These are phyloP conservation scores for human (Homo sapiens) DNA, from an alignment of 2,113 vertebrate genomes.

Conservation along the genomic window GRCh38 chrX:91555001-91555500, in stretches of 20 bases:
- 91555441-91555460: slow-evolving; percentile 26
- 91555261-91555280: not conserved
- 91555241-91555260: not conserved
- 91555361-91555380: not conserved
- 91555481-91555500: not conserved
- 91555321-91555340: not conserved
- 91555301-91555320: not conserved
- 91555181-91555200: not conserved
- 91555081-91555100: not conserved
- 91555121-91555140: not conserved
- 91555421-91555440: not conserved
- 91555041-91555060: not conserved
- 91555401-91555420: slow-evolving; percentile 3
- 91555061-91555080: not conserved
- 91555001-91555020: not conserved
- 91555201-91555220: not conserved
- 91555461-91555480: not conserved
- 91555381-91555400: not conserved
- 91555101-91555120: not conserved
- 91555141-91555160: not conserved
- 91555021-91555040: not conserved
- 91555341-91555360: not conserved
- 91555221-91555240: not conserved
- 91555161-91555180: not conserved
- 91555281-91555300: not conserved